A percentile compares a stretch with the other conserved stretches of the same genome.
These are phyloP conservation scores for Dasyprocta punctata DNA, from an alignment of 2,113 vertebrate genomes.

Conservation along the genomic window DNA sequence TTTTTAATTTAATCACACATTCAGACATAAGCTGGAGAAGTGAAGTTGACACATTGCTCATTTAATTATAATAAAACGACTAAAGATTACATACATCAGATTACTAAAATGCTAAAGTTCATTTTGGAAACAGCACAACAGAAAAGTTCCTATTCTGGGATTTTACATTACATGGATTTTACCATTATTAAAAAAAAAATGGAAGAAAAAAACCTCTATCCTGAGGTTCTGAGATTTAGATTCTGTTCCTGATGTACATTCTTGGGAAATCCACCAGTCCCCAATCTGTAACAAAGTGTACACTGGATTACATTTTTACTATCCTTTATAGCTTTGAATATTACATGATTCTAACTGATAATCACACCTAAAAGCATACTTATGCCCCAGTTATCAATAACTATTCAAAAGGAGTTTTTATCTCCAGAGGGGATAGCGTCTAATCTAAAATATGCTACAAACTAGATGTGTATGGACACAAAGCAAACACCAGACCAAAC, in stretches of 20 bases:
- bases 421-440: not conserved
- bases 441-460: not conserved
- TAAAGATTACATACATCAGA: not conserved
- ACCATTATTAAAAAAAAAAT: not conserved
- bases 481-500: not conserved
- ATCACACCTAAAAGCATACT: not conserved
- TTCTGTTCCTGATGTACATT: not conserved
- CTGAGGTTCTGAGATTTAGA: not conserved
- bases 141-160: not conserved
- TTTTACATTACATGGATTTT: not conserved
- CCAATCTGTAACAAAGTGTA: not conserved
- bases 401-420: not conserved
- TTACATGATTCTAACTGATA: not conserved
- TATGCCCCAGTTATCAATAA: not conserved
- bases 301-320: not conserved
- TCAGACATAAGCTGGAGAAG: not conserved
- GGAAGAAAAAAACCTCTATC: not conserved
- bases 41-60: not conserved
- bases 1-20: not conserved
- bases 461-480: not conserved
- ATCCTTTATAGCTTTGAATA: not conserved
- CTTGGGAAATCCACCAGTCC: not conserved
- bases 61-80: conserved; percentile 3
- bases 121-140: not conserved
- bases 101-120: not conserved